A percentile compares a stretch with the other conserved stretches of the same genome.
Evolutionary conservation across 2,113 vertebrate species (phyloP).

Genomic region (Ovis aries): DNA sequence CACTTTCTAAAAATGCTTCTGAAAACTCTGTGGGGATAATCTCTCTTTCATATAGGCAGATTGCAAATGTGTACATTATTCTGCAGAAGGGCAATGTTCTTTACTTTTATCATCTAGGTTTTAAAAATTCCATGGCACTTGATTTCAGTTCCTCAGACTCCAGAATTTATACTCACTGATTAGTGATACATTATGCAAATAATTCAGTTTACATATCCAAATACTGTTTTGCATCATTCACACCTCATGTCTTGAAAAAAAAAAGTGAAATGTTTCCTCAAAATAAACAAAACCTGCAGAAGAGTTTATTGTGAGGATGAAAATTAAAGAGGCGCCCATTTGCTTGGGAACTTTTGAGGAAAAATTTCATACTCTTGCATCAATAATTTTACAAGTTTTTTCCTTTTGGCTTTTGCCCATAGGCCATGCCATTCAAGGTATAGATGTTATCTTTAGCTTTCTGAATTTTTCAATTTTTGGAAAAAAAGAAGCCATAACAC

Average conservation of each 20-base stretch:
- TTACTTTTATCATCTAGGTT: slow-evolving; percentile 54
- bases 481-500: not conserved
- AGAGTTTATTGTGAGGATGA: slow-evolving; percentile 69
- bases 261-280: slow-evolving; percentile 79
- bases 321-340: slow-evolving; percentile 54
- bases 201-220: slow-evolving; percentile 73
- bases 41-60: slow-evolving; percentile 30
- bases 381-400: slow-evolving; percentile 48
- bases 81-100: not conserved
- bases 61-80: slow-evolving; percentile 18
- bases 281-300: slow-evolving; percentile 79
- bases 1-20: slow-evolving; percentile 39
- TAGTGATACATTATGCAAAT: slow-evolving; percentile 74
- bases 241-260: slow-evolving; percentile 75
- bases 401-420: not conserved
- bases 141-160: slow-evolving; percentile 45
- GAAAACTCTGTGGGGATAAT: slow-evolving; percentile 27
- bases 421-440: not conserved
- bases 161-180: slow-evolving; percentile 67
- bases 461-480: slow-evolving; percentile 25
- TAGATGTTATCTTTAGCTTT: not conserved
- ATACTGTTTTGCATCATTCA: slow-evolving; percentile 78
- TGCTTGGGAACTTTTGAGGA: slow-evolving; percentile 66
- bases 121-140: slow-evolving; percentile 46
- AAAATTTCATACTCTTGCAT: slow-evolving; percentile 61